A percentile compares a stretch with the other conserved stretches of the same genome.
Evolutionary conservation across 2,888 invertebrate genomes (phyloP).

Genomic region (Chrysodeixis includens): DNA sequence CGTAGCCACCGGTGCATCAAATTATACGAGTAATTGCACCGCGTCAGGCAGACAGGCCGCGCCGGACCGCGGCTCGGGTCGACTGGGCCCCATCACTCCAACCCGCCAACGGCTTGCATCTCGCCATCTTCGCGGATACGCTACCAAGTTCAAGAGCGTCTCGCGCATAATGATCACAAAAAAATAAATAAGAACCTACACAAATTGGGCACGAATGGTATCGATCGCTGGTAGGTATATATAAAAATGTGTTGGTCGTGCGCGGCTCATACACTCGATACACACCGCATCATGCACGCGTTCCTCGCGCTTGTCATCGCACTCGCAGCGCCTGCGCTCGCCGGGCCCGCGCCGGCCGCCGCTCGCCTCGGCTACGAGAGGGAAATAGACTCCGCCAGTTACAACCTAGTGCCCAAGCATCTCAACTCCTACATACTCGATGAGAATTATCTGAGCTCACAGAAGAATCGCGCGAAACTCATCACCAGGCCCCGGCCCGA

Average conservation of each 20-base stretch:
- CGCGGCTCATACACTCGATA: conserved; percentile 85
- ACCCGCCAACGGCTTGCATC: conserved; percentile 49
- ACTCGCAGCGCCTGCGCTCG: conserved; percentile 72
- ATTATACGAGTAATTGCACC: conserved; percentile 73
- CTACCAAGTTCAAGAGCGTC: conserved; percentile 83
- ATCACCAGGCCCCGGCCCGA: conserved; percentile 79
- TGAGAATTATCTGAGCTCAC: conserved; percentile 73
- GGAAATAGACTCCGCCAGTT: conserved; percentile 79
- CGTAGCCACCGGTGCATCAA: conserved; percentile 77
- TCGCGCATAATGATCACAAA: conserved; percentile 72
- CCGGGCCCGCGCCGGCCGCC: conserved; percentile 69
- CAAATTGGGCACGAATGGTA: conserved; percentile 86
- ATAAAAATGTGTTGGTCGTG: conserved; percentile 85
- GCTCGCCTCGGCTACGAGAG: conserved; percentile 83
- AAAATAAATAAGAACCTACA: conserved; percentile 71
- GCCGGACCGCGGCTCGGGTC: conserved; percentile 24
- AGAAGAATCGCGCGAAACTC: conserved; percentile 81
- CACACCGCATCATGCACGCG: conserved; percentile 86
- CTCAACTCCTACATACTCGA: conserved; percentile 76
- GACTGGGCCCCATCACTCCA: conserved; percentile 50
- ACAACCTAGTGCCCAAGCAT: conserved; percentile 78
- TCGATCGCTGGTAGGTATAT: conserved; percentile 84
- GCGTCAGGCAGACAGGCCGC: conserved; percentile 52
- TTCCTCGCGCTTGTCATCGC: conserved; percentile 79
- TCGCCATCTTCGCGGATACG: conserved; percentile 68